Conservation (phyloP, 2,113 vertebrate genomes). For the Onychostruthus taczanowskii region DNA sequence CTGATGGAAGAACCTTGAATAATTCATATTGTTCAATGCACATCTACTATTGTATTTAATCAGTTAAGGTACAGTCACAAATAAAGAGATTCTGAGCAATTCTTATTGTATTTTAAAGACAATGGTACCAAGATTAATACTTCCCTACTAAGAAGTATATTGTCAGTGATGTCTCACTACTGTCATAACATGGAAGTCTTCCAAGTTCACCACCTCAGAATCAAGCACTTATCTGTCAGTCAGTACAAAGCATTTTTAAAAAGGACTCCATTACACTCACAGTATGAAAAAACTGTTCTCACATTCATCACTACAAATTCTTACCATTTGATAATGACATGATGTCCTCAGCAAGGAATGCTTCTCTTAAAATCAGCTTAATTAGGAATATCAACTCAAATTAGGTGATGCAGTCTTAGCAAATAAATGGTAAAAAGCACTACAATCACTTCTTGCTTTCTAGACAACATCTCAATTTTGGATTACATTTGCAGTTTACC, state of each 20-base stretch:
- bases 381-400: background rate
- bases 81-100: background rate
- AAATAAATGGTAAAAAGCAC: background rate
- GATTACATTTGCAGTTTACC: background rate
- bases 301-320: background rate
- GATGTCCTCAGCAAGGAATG: background rate
- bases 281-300: background rate
- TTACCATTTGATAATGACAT: background rate
- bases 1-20: background rate
- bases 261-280: background rate
- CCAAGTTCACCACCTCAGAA: background rate
- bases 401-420: background rate
- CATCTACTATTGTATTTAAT: background rate
- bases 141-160: background rate
- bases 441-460: background rate
- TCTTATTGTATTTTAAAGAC: background rate
- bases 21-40: background rate
- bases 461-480: background rate
- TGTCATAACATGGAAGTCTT: background rate
- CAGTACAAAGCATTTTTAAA: background rate
- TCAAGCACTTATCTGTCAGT: background rate
- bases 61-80: background rate
- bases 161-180: background rate
- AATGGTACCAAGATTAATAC: background rate
- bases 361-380: background rate